phyloP scores from a whole-genome alignment of 2,113 vertebrate genomes.

The Prunella himalayana region DNA sequence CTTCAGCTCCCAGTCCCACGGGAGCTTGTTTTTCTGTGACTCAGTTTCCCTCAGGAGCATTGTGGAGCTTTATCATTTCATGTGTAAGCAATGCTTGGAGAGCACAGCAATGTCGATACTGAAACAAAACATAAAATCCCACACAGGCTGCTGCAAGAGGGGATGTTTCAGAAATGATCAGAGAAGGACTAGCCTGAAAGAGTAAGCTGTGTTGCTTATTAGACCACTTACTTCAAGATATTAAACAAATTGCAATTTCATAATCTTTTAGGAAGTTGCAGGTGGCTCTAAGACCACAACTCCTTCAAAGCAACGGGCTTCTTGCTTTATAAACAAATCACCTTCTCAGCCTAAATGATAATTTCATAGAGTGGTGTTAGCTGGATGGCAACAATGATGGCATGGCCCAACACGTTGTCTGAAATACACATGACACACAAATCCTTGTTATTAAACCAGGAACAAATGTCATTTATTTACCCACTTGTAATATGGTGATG shows the following conservation, averaged over 20 bases:
- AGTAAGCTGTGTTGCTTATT: not conserved
- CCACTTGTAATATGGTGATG: not conserved
- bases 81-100: not conserved
- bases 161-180: not conserved
- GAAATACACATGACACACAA: not conserved
- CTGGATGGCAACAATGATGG: not conserved
- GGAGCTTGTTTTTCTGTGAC: not conserved
- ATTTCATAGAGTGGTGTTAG: not conserved
- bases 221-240: not conserved
- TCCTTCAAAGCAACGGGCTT: not conserved
- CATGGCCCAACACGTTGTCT: not conserved
- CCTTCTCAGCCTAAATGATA: not conserved
- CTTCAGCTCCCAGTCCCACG: not conserved
- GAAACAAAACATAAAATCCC: not conserved
- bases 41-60: not conserved
- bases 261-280: not conserved
- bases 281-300: not conserved
- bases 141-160: not conserved
- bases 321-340: not conserved
- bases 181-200: not conserved
- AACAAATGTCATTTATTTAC: not conserved
- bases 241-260: not conserved
- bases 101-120: accelerated
- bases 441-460: not conserved
- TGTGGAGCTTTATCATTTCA: not conserved